Percentiles rank a stretch among this genome's conserved stretches.
phyloP scores from a whole-genome alignment of 1,140 invertebrate species.

The Vanessa tameamea region DNA sequence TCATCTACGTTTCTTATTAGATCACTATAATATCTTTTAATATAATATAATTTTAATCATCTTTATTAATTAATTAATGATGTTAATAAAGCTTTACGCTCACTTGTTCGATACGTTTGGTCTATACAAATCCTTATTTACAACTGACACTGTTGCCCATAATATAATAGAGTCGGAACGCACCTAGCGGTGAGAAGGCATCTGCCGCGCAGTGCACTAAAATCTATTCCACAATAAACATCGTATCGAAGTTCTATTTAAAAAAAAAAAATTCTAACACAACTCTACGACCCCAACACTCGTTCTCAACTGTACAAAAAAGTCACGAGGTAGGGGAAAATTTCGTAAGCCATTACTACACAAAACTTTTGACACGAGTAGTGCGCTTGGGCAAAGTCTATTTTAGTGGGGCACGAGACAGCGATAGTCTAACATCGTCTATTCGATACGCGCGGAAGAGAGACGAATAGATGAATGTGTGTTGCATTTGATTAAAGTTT shows the following conservation, averaged over 20 bases:
- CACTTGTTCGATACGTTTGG: slow-evolving; percentile 75
- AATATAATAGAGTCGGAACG: slow-evolving; percentile 65
- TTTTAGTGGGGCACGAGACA: slow-evolving; percentile 74
- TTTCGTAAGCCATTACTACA: slow-evolving; percentile 80
- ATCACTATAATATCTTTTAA: slow-evolving; percentile 51
- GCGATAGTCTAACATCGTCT: slow-evolving; percentile 57
- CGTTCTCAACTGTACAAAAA: slow-evolving; percentile 77
- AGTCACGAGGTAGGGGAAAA: slow-evolving; percentile 77
- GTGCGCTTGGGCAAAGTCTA: slow-evolving; percentile 80
- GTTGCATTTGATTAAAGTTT: slow-evolving; percentile 78
- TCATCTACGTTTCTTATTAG: slow-evolving; percentile 68
- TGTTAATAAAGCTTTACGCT: slow-evolving; percentile 52
- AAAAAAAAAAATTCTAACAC: slow-evolving; percentile 53
- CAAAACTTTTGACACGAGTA: slow-evolving; percentile 80
- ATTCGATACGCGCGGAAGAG: slow-evolving; percentile 57
- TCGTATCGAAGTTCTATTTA: slow-evolving; percentile 59
- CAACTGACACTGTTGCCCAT: slow-evolving; percentile 78
- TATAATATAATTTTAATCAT: slow-evolving; percentile 36
- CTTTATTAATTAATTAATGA: slow-evolving; percentile 40
- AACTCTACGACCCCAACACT: slow-evolving; percentile 73
- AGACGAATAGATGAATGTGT: slow-evolving; percentile 69
- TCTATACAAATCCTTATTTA: slow-evolving; percentile 81
- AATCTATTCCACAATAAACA: slow-evolving; percentile 62
- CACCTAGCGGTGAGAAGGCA: slow-evolving; percentile 69
- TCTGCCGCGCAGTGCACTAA: slow-evolving; percentile 62